These are phyloP conservation scores for Phengaris arion DNA, from an alignment of 2,888 invertebrate genomes.

Conservation along the genomic window DNA sequence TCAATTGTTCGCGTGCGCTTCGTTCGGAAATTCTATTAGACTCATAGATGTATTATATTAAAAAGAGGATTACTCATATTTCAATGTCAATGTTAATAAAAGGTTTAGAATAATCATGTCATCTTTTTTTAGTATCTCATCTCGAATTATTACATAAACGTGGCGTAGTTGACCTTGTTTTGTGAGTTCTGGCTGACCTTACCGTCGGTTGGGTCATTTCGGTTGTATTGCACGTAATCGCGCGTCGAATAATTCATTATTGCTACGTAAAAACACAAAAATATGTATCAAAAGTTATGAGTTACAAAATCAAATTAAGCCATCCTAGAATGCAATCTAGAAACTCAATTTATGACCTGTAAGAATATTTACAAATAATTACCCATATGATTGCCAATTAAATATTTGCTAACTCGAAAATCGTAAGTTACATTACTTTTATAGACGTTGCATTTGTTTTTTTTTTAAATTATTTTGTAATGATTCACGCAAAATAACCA, in stretches of 20 bases:
- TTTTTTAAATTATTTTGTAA: neutral
- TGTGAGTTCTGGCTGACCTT: conserved; percentile 46
- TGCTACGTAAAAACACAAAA: conserved; percentile 5
- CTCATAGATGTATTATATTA: too few species aligned
- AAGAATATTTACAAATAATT: conserved; percentile 8
- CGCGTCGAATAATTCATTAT: conserved; percentile 27
- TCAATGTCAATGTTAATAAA: conserved; percentile 52
- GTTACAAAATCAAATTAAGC: conserved; percentile 10
- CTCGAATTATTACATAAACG: conserved; percentile 57
- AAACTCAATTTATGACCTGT: neutral
- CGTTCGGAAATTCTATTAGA: conserved; percentile 20
- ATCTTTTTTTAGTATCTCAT: conserved; percentile 39
- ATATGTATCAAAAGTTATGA: neutral
- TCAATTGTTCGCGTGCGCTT: conserved; percentile 1
- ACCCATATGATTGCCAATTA: neutral
- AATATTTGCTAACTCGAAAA: conserved; percentile 3
- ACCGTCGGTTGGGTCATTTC: conserved; percentile 43
- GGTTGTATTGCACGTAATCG: conserved; percentile 36
- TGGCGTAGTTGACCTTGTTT: conserved; percentile 50
- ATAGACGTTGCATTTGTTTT: conserved; percentile 20
- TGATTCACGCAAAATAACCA: neutral
- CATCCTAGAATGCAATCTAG: conserved; percentile 10
- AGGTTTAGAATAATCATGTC: conserved; percentile 41
- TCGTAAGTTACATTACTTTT: conserved; percentile 9
- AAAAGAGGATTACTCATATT: conserved; percentile 33